A percentile compares a stretch with the other conserved stretches of the same genome.
phyloP scores from a whole-genome alignment of 2,888 invertebrate genomes.

The Rhamphomyia laevipes region DNA sequence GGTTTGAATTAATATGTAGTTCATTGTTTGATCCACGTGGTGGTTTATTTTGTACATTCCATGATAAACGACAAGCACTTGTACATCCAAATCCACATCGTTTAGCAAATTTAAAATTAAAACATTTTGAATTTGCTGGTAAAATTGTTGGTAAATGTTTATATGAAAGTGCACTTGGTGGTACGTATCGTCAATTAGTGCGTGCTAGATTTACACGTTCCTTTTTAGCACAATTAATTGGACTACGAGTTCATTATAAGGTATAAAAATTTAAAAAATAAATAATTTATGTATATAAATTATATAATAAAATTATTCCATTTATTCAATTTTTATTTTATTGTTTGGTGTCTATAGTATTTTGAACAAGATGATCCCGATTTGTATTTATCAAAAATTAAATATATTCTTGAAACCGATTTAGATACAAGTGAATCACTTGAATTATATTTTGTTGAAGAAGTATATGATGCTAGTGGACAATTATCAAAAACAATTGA shows the following conservation, averaged over 20 bases:
- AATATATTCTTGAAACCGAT: constrained; percentile 84
- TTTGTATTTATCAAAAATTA: constrained; percentile 82
- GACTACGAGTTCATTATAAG: constrained; percentile 84
- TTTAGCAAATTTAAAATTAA: constrained; percentile 65
- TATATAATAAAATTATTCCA: background rate
- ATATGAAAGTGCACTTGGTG: constrained; percentile 85
- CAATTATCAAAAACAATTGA: constrained; percentile 68
- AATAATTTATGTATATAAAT: background rate
- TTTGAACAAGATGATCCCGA: constrained; percentile 95
- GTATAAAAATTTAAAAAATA: constrained; percentile 35
- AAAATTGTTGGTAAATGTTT: constrained; percentile 89
- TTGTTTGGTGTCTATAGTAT: constrained; percentile 65
- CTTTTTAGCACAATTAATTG: constrained; percentile 89
- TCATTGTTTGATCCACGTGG: constrained; percentile 74
- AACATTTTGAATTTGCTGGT: constrained; percentile 88
- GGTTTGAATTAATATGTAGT: constrained; percentile 85
- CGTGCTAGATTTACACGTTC: constrained; percentile 83
- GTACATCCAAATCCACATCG: constrained; percentile 81
- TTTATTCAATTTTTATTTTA: background rate
- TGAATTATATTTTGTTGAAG: constrained; percentile 81
- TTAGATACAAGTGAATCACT: constrained; percentile 63
- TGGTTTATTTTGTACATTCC: constrained; percentile 74
- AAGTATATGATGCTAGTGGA: constrained; percentile 70
- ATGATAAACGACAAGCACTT: constrained; percentile 74
- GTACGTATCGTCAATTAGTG: constrained; percentile 78